Base-by-base conservation (phyloP, 1,140 invertebrate species). In the Hylaeus anthracinus region DNA sequence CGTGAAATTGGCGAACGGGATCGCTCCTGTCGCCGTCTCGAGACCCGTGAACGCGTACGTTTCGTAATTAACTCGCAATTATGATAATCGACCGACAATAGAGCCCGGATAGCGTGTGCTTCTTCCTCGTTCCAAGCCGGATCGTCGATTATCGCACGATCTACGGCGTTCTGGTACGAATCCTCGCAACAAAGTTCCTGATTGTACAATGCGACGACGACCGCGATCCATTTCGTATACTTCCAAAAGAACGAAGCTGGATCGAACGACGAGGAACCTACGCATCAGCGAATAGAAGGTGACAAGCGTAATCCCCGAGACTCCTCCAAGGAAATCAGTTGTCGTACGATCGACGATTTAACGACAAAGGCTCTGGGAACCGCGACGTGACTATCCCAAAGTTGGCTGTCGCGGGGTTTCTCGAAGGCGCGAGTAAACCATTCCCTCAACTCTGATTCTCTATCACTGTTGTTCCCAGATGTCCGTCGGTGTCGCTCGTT, bases 291-390 rank as follows among this genome's bases (percentile, higher is more conserved):
- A 53, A 9, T 3, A 15, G 48, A 26, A 65, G 14, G 15, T 41
- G 39, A 63, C 67, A 72, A 64, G 39, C 64, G 73, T 67, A 58
- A 48, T 67, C 64, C 64, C 53, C 53, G 73, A 15, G 8, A 0
- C 41, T n/a, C 4, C 48, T 43, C 41, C 37, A 48, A 67, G 73
- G 72, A 82, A 87, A 87, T 84, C 85, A 63, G 39, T 41, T 75
- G 72, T 77, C 80, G 66, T 56, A 58, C 71, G 64, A 76, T 80
- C 77, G 61, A 77, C 81, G 81, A 81, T 86, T 84, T 81, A 80
- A 77, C 85, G 85, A 79, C 85, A 79, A 84, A 86, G 81, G 74
- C 41, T 2, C 61, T 15, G 5, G 39, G 61, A 64, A 56, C 15
- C 55, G 37, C 37, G 39, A 63, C 55, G 37, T 10, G 39, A 63